Evolutionary conservation across 2,113 vertebrate genomes (phyloP).

Genomic region (Phalacrocorax aristotelis): DNA sequence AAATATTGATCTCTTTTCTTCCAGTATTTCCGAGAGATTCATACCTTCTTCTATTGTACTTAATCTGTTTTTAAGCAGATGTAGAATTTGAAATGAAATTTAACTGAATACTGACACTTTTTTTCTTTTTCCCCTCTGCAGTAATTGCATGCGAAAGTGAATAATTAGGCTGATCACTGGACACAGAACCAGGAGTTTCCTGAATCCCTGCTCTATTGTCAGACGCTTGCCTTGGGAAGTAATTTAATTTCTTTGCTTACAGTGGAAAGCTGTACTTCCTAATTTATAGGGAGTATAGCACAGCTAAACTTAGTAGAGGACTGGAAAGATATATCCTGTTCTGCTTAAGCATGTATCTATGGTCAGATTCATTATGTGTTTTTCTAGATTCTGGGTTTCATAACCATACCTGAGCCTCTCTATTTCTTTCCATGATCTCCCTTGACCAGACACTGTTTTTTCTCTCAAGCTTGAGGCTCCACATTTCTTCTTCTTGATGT

Average conservation of each 20-base stretch:
- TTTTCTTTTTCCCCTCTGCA: background rate
- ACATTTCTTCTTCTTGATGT: background rate
- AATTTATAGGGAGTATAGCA: background rate
- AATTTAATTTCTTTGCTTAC: conserved; percentile 9
- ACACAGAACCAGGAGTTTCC: background rate
- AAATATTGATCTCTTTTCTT: conserved; percentile 20
- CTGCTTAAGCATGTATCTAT: background rate
- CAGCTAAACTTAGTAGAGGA: background rate
- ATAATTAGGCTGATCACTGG: background rate
- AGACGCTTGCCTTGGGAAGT: conserved; percentile 33
- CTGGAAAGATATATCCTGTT: background rate
- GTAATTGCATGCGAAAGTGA: background rate
- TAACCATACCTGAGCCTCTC: background rate
- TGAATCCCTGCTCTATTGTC: conserved; percentile 5
- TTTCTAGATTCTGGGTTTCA: background rate
- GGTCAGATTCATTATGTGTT: background rate
- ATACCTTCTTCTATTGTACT: background rate
- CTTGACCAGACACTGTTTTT: background rate
- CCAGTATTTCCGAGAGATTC: background rate
- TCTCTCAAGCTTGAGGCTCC: background rate
- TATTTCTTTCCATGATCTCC: background rate
- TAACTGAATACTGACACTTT: background rate
- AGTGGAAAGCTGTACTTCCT: conserved; percentile 2
- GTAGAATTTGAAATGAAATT: background rate
- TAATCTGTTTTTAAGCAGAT: background rate